phyloP scores from a whole-genome alignment of 1,140 invertebrate species.

The Parasteatoda tepidariorum region DNA sequence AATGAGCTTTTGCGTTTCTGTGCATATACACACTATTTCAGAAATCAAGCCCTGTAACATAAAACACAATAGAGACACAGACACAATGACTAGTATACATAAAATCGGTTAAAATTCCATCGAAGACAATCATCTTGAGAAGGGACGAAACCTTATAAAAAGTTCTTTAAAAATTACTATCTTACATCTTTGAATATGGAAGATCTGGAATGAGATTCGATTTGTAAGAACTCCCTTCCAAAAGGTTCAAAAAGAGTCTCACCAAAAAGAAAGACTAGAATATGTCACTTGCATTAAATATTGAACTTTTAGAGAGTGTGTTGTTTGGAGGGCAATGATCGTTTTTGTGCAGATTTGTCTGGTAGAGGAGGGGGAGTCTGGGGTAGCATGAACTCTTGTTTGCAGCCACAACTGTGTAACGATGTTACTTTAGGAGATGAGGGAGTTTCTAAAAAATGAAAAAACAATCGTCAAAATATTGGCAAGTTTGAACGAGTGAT shows the following conservation, averaged over 20 bases:
- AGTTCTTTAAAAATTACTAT: conserved; percentile 17
- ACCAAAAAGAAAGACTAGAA: too few relatives aligned
- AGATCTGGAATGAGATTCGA: conserved; percentile 47
- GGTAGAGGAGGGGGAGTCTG: neutral
- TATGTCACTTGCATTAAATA: neutral
- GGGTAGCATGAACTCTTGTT: conserved; percentile 8
- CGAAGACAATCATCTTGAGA: neutral
- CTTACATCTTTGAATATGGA: conserved; percentile 33
- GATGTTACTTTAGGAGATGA: conserved; percentile 2
- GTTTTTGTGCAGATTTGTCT: neutral
- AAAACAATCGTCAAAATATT: neutral
- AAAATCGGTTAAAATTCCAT: neutral
- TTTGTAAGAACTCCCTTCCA: neutral
- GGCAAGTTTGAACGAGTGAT: too few relatives aligned
- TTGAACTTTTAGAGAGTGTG: neutral
- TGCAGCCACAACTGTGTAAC: conserved; percentile 10
- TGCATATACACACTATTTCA: too few relatives aligned
- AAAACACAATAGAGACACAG: too few relatives aligned
- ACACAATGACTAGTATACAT: neutral
- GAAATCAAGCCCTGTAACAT: too few relatives aligned
- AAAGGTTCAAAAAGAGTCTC: neutral
- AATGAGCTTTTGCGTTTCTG: too few relatives aligned
- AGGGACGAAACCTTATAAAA: neutral
- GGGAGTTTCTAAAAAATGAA: neutral
- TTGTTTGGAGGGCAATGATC: neutral